phyloP scores from a whole-genome alignment of 1,140 invertebrate genomes.

The Drosophila insularis region DNA sequence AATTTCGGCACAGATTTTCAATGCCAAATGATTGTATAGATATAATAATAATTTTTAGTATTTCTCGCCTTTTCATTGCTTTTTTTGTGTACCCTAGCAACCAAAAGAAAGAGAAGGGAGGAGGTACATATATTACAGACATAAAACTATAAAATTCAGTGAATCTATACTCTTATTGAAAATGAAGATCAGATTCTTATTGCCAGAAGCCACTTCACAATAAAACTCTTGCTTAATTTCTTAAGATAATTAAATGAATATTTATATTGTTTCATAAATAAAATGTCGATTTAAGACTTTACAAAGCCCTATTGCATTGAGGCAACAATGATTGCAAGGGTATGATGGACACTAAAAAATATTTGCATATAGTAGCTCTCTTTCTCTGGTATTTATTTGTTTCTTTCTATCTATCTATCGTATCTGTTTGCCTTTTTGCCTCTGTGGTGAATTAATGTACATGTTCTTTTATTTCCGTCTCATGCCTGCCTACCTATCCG shows the following conservation, averaged over 20 bases:
- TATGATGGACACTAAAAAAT: neutral
- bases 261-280: too few species aligned
- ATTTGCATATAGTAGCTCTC: neutral
- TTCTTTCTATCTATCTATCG: neutral
- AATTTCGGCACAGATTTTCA: constrained; percentile 43
- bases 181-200: too few species aligned
- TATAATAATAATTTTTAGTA: constrained; percentile 33
- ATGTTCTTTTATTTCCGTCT: constrained; percentile 75
- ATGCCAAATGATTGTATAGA: constrained; percentile 56
- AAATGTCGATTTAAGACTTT: too few species aligned
- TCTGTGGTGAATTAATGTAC: constrained; percentile 59
- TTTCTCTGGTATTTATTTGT: constrained; percentile 17
- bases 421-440: neutral
- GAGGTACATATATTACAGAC: too few species aligned
- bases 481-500: constrained; percentile 11
- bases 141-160: too few species aligned
- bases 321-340: neutral
- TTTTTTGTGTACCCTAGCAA: neutral
- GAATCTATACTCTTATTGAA: too few species aligned
- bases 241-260: too few species aligned
- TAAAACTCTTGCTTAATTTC: too few species aligned
- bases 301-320: too few species aligned
- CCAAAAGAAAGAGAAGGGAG: too few species aligned
- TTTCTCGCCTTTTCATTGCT: constrained; percentile 21
- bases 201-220: too few species aligned